Evolutionary conservation across 2,888 invertebrate species (phyloP).

Genomic region (Aleiodes leptofemur): DNA sequence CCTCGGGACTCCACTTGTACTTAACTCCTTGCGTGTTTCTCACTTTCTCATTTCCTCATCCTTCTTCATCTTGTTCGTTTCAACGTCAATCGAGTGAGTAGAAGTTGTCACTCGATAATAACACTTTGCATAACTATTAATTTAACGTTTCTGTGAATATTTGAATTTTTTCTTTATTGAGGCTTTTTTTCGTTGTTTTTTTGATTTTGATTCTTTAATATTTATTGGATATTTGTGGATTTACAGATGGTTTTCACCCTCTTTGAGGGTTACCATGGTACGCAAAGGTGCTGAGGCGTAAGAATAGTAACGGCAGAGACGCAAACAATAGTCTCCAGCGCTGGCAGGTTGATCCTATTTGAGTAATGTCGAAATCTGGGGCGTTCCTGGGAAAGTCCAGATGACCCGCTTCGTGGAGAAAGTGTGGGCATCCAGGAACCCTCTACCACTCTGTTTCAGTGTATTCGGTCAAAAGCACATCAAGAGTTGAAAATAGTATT

Average conservation of each 20-base stretch:
- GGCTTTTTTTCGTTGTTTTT: neutral
- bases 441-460: neutral
- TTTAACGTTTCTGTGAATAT: no score
- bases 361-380: constrained; percentile 76
- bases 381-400: constrained; percentile 73
- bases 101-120: constrained; percentile 25
- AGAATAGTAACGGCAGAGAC: constrained; percentile 59
- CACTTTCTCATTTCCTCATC: constrained; percentile 23
- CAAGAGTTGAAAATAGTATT: neutral
- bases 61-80: constrained; percentile 26
- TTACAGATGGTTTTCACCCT: constrained; percentile 24
- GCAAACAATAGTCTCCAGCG: constrained; percentile 67
- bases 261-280: constrained; percentile 25
- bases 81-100: constrained; percentile 21
- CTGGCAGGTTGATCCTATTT: constrained; percentile 74
- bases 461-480: neutral
- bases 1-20: constrained; percentile 52
- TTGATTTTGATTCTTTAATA: constrained; percentile 5
- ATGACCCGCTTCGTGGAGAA: constrained; percentile 60
- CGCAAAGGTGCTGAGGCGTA: constrained; percentile 37
- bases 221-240: constrained; percentile 23
- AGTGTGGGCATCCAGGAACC: constrained; percentile 8
- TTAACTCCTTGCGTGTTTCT: constrained; percentile 49
- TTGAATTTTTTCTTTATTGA: no score
- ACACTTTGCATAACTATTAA: constrained; percentile 27